These are phyloP conservation scores for Prunella himalayana DNA, from an alignment of 2,113 vertebrate genomes.

Conservation along the genomic window DNA sequence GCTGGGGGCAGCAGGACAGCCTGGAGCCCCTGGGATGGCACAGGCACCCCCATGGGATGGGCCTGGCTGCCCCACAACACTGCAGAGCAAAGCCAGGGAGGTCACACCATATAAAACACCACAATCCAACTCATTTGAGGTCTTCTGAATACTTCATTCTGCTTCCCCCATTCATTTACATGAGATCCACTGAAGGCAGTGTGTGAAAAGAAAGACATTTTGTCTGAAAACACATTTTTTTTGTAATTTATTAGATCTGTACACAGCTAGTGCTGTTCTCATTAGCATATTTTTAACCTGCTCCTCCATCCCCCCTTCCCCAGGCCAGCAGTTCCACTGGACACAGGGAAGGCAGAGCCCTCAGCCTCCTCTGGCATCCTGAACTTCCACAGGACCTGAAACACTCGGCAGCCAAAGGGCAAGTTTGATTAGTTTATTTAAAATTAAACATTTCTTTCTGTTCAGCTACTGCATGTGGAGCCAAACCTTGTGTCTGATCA, in stretches of 20 bases:
- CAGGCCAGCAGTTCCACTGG: neutral
- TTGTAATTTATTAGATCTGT: slow-evolving; percentile 25
- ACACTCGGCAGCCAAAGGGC: neutral
- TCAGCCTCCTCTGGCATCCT: neutral
- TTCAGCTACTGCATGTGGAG: neutral
- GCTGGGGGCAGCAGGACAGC: too few species aligned
- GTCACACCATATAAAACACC: neutral
- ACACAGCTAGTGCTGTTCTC: neutral
- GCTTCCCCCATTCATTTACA: neutral
- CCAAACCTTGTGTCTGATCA: neutral
- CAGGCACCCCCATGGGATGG: accelerated
- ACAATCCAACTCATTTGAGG: neutral
- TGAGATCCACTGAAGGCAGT: neutral
- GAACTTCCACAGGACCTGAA: neutral
- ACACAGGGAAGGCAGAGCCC: neutral
- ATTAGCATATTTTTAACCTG: neutral
- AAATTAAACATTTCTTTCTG: slow-evolving; percentile 14
- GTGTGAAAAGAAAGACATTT: neutral
- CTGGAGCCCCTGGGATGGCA: neutral
- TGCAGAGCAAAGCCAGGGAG: neutral
- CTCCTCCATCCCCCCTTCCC: neutral
- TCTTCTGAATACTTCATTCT: neutral
- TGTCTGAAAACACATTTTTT: neutral
- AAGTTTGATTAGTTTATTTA: slow-evolving; percentile 33
- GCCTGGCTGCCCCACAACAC: neutral